Evolutionary conservation across 1,140 invertebrate genomes (phyloP), one percentile per base, ranked within the genome.

Genomic region (Notospermus geniculatus): DNA sequence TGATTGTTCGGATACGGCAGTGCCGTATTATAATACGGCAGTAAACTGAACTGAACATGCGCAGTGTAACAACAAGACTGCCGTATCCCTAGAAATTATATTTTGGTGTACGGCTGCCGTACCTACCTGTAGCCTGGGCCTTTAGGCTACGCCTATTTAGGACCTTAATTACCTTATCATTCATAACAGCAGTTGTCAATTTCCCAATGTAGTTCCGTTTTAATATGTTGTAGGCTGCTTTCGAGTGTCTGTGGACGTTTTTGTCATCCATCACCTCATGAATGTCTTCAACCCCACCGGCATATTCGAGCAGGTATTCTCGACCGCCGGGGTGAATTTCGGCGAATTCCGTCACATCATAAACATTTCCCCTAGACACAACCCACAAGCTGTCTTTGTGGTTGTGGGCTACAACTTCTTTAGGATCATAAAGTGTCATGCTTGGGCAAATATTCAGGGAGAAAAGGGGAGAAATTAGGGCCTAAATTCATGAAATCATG

Each of bases 311-410:
- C 15, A 83, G 59, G 7, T 79, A 64, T 60, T 76, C 73, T 11
- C 62, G 59, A 0, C 81, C 81, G 23, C 81, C 81, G 1, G 81
- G 81, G 63, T 83, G 81, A 23, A 74, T 71, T 2, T 65, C 63
- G 2, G 69, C 72, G 56, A 83, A 83, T 13, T 76, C 69, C 7
- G 75, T 72, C 32, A 83, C 70, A 68, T 83, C 79, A 57, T 81
- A 83, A 17, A 78, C 69, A 39, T 72, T 70, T 4, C 73, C 74
- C n/a, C 71, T 61, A 17, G 72, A 53, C 27, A 72, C 60, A 17
- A 82, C 55, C n/a, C 66, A 50, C 32, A 36, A 36, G 32, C 32
- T 36, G 15, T 36, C 32, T 36, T 36, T 36, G 15, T 36, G 32
- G 32, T 36, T 36, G 32, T 36, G 32, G 32, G 32, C 32, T 36